A percentile compares a stretch with the other conserved stretches of the same genome.
These are phyloP conservation scores for Myrmophylax atrothorax DNA, from an alignment of 2,113 vertebrate species.

Conservation along the genomic window DNA sequence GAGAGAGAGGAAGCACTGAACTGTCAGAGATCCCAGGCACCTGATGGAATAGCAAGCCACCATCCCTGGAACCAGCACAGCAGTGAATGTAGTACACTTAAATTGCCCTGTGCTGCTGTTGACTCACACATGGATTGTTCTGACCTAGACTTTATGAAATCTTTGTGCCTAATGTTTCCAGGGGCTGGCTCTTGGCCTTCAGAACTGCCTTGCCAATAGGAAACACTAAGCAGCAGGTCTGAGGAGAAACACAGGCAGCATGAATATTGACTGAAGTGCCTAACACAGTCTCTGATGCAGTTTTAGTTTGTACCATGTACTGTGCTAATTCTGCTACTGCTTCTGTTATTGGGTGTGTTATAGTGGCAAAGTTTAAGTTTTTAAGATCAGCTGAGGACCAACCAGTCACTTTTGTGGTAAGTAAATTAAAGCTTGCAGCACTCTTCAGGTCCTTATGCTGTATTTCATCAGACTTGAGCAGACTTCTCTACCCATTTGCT, in stretches of 20 bases:
- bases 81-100: not conserved
- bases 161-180: conserved; percentile 13
- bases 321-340: not conserved
- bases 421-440: not conserved
- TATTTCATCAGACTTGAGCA: not conserved
- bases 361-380: not conserved
- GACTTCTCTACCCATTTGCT: not conserved
- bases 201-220: not conserved
- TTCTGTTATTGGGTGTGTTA: not conserved
- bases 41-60: not conserved
- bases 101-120: not conserved
- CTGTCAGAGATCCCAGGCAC: not conserved
- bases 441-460: not conserved
- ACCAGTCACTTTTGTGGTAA: not conserved
- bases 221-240: not conserved
- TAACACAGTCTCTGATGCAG: not conserved
- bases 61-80: not conserved
- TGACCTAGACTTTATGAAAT: conserved; percentile 9
- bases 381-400: not conserved
- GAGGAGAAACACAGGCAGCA: not conserved
- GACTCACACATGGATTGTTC: not conserved
- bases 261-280: not conserved
- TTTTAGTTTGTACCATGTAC: not conserved
- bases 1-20: not conserved
- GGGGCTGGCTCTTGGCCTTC: not conserved